Evolutionary conservation across 2,797 vertebrate genomes (phyloP).

Genomic region (Carapus acus): DNA sequence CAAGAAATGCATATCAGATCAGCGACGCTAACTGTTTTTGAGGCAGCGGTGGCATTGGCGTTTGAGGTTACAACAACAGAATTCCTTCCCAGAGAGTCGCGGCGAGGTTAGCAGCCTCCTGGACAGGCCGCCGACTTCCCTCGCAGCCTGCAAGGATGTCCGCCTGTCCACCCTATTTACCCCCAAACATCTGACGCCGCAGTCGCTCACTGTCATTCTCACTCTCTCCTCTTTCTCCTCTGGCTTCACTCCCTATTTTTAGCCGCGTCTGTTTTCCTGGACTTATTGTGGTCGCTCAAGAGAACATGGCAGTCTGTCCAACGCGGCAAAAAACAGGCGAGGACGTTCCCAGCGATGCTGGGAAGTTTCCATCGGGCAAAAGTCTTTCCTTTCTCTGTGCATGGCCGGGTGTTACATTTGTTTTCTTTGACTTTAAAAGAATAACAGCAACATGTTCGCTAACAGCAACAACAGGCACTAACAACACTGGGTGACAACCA

Average conservation of each 20-base stretch:
- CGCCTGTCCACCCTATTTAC: conserved; percentile 60
- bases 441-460: no score
- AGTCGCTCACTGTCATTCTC: conserved; percentile 54
- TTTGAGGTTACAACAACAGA: conserved; percentile 32
- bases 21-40: not conserved
- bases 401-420: not conserved
- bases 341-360: not conserved
- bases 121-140: conserved; percentile 46
- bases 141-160: conserved; percentile 61
- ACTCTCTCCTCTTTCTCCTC: conserved; percentile 27
- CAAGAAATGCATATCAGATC: not conserved
- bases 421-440: not conserved
- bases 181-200: conserved; percentile 52
- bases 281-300: conserved; percentile 31
- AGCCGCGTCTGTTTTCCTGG: conserved; percentile 48
- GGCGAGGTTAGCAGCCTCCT: conserved; percentile 35
- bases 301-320: not conserved
- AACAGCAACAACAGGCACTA: no score
- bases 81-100: conserved; percentile 35
- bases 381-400: not conserved
- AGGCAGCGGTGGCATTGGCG: conserved; percentile 16
- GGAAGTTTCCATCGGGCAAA: not conserved
- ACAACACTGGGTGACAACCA: no score
- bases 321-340: not conserved
- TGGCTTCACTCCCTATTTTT: conserved; percentile 56